Conservation (phyloP, 2,888 invertebrate species). For the Atrina japonica region DNA sequence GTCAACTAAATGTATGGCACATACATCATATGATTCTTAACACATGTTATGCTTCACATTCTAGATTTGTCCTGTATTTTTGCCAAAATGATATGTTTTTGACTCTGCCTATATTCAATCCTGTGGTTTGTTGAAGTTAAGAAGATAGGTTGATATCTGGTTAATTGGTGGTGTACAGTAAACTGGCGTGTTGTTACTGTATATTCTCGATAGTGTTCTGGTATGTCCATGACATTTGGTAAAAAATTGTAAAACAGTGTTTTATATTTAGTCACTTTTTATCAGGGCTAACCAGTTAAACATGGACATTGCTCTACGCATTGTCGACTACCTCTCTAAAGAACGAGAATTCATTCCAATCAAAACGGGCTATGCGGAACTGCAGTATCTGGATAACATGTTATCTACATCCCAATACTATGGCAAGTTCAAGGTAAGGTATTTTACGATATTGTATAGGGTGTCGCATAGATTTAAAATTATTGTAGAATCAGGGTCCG, state of each 20-base stretch:
- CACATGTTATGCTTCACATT: no score
- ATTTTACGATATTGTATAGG: neutral
- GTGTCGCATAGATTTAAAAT: no score
- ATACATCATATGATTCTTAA: no score
- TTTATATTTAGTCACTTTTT: slow-evolving; percentile 2
- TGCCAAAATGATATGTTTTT: no score
- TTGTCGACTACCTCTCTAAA: slow-evolving; percentile 56
- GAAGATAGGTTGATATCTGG: no score
- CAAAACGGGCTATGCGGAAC: slow-evolving; percentile 50
- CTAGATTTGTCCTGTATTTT: no score
- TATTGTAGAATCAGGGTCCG: no score
- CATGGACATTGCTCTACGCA: slow-evolving; percentile 53
- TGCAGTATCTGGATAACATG: slow-evolving; percentile 55
- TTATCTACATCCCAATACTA: slow-evolving; percentile 44
- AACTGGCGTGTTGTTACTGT: neutral
- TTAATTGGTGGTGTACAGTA: no score
- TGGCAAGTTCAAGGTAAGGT: slow-evolving; percentile 48
- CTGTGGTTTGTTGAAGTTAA: no score
- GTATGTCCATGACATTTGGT: neutral
- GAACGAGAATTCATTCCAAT: slow-evolving; percentile 61
- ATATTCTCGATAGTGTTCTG: no score
- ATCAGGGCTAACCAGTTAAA: slow-evolving; percentile 55
- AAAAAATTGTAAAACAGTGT: neutral
- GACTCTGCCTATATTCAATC: no score
- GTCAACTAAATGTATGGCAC: no score